phyloP scores from a whole-genome alignment of 2,797 vertebrate genomes.

The Octomys mimax region DNA sequence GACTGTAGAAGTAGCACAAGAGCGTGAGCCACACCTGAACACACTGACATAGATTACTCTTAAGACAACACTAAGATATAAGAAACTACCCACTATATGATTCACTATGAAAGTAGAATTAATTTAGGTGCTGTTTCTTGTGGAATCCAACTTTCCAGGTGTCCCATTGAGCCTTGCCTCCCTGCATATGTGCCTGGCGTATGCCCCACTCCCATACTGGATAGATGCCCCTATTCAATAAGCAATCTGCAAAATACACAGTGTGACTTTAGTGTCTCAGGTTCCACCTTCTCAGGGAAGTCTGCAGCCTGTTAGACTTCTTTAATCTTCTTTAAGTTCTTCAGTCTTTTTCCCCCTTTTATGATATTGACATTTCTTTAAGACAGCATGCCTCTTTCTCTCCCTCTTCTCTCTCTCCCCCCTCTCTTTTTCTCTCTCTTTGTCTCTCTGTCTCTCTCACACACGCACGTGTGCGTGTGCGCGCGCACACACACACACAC shows the following conservation, averaged over 20 bases:
- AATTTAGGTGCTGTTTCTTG: not conserved
- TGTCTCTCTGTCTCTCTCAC: no score
- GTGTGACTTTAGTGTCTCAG: not conserved
- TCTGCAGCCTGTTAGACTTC: not conserved
- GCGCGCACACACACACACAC: no score
- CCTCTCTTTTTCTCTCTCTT: no score
- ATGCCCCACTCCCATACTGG: not conserved
- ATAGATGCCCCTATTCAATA: not conserved
- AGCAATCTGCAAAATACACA: not conserved
- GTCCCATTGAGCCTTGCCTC: not conserved
- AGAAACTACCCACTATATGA: not conserved
- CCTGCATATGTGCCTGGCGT: not conserved
- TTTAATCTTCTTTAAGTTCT: not conserved
- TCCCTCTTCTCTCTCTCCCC: no score
- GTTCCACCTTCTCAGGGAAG: not conserved
- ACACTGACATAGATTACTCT: not conserved
- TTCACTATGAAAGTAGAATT: constrained; percentile 12
- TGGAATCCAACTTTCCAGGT: not conserved
- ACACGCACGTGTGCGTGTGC: no score
- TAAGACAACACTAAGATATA: not conserved
- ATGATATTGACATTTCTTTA: constrained; percentile 2
- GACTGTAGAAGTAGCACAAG: not conserved
- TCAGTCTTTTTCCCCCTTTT: not conserved
- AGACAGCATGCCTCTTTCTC: not conserved
- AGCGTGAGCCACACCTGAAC: not conserved